phyloP scores from a whole-genome alignment of 2,888 invertebrate genomes.

The Agrilus mali region DNA sequence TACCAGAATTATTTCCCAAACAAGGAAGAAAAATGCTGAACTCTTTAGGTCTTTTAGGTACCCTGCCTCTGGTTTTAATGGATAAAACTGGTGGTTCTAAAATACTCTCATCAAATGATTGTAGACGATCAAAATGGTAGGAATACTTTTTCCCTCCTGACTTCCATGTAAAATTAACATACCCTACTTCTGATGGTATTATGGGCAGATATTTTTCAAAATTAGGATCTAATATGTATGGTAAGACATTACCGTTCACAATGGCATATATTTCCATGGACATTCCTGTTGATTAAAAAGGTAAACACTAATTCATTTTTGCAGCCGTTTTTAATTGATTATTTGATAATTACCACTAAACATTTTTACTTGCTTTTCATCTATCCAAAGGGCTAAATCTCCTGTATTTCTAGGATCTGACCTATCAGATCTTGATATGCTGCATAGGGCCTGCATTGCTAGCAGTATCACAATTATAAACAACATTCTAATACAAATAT shows the following conservation, averaged over 20 bases:
- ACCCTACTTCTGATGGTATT: conserved; percentile 84
- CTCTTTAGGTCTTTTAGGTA: conserved; percentile 78
- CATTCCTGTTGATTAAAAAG: conserved; percentile 44
- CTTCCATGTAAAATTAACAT: conserved; percentile 86
- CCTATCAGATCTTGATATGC: too few species aligned
- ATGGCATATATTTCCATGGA: conserved; percentile 86
- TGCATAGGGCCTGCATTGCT: too few species aligned
- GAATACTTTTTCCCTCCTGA: conserved; percentile 68
- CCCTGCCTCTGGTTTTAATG: conserved; percentile 72
- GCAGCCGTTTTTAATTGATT: not conserved
- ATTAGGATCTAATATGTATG: conserved; percentile 79
- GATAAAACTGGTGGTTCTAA: conserved; percentile 78
- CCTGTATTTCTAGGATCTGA: conserved; percentile 32
- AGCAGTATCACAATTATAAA: too few species aligned
- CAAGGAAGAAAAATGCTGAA: conserved; percentile 83
- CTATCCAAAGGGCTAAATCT: conserved; percentile 79
- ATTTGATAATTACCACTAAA: conserved; percentile 59
- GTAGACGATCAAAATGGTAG: conserved; percentile 77
- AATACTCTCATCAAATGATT: conserved; percentile 73
- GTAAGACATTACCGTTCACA: conserved; percentile 71
- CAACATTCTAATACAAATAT: too few species aligned
- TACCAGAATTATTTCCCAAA: conserved; percentile 75
- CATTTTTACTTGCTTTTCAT: conserved; percentile 82
- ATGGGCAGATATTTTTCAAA: conserved; percentile 81
- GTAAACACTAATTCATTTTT: not conserved